Conservation (phyloP, 1,140 invertebrate species). For the Panagrolaimus sp. region DNA sequence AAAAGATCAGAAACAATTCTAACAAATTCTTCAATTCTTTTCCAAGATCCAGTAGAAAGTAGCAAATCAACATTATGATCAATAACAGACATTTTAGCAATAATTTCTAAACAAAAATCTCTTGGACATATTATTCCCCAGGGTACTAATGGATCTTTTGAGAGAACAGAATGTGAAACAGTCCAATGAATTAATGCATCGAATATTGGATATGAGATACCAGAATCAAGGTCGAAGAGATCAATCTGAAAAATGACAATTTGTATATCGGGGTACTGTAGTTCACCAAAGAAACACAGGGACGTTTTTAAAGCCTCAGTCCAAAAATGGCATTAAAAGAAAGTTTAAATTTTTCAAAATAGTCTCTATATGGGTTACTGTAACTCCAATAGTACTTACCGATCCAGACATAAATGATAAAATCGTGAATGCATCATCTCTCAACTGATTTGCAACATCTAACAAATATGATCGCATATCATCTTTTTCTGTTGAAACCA, state of each 20-base stretch:
- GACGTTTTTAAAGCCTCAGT: too few species aligned
- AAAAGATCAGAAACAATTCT: slow-evolving; percentile 69
- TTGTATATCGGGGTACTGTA: neutral
- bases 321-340: too few species aligned
- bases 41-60: slow-evolving; percentile 88
- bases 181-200: slow-evolving; percentile 54
- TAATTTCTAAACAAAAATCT: slow-evolving; percentile 66
- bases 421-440: slow-evolving; percentile 86
- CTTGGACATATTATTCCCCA: slow-evolving; percentile 35
- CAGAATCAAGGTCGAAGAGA: slow-evolving; percentile 36
- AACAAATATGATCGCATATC: slow-evolving; percentile 39
- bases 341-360: too few species aligned
- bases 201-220: slow-evolving; percentile 43
- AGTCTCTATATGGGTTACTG: too few species aligned
- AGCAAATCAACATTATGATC: slow-evolving; percentile 94
- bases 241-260: slow-evolving; percentile 49
- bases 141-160: slow-evolving; percentile 37
- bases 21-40: slow-evolving; percentile 79
- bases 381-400: too few species aligned
- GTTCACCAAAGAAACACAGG: too few species aligned
- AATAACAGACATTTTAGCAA: slow-evolving; percentile 94
- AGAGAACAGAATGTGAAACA: slow-evolving; percentile 33
- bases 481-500: slow-evolving; percentile 20
- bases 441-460: slow-evolving; percentile 67
- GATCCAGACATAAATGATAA: slow-evolving; percentile 65